A percentile compares a stretch with the other conserved stretches of the same genome.
Conservation (phyloP, 1,140 invertebrate genomes). For the Aphelenchoides besseyi region DNA sequence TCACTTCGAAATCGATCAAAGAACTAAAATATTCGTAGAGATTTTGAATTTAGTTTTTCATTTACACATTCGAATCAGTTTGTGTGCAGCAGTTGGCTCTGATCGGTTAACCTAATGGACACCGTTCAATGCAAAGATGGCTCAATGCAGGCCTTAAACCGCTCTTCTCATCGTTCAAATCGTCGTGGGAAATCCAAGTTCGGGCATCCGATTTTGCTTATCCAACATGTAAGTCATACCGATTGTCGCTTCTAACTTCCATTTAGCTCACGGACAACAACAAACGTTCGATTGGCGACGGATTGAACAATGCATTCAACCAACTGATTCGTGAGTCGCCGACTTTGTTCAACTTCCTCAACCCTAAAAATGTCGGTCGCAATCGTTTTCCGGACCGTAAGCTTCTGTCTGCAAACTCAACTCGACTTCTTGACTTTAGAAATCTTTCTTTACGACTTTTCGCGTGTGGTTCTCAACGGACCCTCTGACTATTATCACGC, state of each 20-base stretch:
- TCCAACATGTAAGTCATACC: not conserved
- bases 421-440: constrained; percentile 13
- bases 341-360: constrained; percentile 14
- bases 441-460: constrained; percentile 19
- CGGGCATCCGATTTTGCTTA: constrained; percentile 15
- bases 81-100: no score
- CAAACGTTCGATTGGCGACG: constrained; percentile 16
- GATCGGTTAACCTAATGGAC: not conserved
- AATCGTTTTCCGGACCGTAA: constrained; percentile 16
- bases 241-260: not conserved
- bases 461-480: constrained; percentile 3
- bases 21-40: no score
- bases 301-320: not conserved
- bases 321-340: constrained; percentile 23
- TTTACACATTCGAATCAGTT: no score
- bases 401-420: not conserved
- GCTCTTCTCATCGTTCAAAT: constrained; percentile 7
- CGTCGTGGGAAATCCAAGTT: not conserved
- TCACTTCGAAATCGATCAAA: no score
- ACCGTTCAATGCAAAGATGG: not conserved
- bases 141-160: not conserved
- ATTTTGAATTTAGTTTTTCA: no score
- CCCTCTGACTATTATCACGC: constrained; percentile 21
- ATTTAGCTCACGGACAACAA: constrained; percentile 8
- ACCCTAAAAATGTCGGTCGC: constrained; percentile 7